These are phyloP conservation scores for Blastobasis lacticolella DNA, from an alignment of 2,888 invertebrate species.

Conservation along the genomic window DNA sequence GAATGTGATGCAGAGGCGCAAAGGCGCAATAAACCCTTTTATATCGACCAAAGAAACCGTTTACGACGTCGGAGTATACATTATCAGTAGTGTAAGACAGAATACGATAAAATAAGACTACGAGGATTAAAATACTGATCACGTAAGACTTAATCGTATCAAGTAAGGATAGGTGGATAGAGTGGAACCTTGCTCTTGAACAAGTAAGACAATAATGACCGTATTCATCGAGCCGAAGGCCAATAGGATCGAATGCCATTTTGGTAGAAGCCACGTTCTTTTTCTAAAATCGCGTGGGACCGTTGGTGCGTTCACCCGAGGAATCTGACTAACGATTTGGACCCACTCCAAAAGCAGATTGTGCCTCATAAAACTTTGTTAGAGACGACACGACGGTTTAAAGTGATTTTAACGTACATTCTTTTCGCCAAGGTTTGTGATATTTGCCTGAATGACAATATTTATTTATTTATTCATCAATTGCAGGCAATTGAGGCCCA, in stretches of 20 bases:
- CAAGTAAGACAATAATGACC: constrained; percentile 30
- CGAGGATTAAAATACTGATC: constrained; percentile 20
- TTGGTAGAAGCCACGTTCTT: constrained; percentile 21
- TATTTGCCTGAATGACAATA: too few species aligned
- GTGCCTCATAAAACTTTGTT: constrained; percentile 3
- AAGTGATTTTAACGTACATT: neutral
- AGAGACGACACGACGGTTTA: neutral
- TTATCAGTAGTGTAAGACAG: neutral
- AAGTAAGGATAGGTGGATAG: constrained; percentile 7
- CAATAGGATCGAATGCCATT: constrained; percentile 24
- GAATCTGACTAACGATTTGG: constrained; percentile 50
- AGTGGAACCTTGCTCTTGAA: constrained; percentile 30
- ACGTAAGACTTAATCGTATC: constrained; percentile 14
- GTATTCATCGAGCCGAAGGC: constrained; percentile 26
- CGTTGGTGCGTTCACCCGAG: constrained; percentile 51
- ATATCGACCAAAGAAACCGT: constrained; percentile 7
- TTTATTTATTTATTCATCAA: too few species aligned
- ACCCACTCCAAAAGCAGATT: constrained; percentile 50
- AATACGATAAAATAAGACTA: constrained; percentile 13
- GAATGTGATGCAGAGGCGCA: neutral
- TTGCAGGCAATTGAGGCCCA: too few species aligned
- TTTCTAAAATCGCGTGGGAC: constrained; percentile 41
- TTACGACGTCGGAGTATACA: constrained; percentile 5
- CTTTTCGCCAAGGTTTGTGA: too few species aligned
- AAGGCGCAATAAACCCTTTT: constrained; percentile 10